Conservation (phyloP, 1,140 invertebrate genomes). For the Drosophila repletoides region DNA sequence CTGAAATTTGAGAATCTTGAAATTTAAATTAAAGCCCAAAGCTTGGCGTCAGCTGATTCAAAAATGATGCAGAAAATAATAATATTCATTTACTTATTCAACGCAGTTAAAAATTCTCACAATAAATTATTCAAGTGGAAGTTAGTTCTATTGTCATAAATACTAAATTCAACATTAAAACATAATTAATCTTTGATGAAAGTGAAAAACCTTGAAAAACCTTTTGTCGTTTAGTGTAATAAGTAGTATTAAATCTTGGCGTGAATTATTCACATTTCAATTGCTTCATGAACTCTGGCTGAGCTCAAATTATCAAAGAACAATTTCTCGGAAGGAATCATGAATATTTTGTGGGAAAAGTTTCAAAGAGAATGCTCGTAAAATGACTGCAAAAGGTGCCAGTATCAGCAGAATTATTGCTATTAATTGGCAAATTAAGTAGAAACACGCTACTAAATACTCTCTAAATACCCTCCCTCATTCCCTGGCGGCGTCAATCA, state of each 20-base stretch:
- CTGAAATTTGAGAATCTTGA: too few relatives aligned
- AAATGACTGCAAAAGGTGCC: neutral
- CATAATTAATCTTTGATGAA: too few relatives aligned
- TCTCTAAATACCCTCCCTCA: neutral
- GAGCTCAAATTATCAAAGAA: neutral
- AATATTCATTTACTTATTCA: too few relatives aligned
- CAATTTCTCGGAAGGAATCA: neutral
- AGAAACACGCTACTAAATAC: neutral
- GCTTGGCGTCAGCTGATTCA: conserved; percentile 11
- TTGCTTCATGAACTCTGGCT: neutral
- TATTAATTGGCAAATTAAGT: conserved; percentile 33
- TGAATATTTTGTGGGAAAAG: conserved; percentile 14
- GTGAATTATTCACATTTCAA: neutral
- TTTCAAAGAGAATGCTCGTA: too few relatives aligned
- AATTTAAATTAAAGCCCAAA: too few relatives aligned
- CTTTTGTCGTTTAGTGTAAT: too few relatives aligned
- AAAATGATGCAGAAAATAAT: too few relatives aligned
- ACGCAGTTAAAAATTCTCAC: too few relatives aligned
- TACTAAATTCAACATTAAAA: too few relatives aligned
- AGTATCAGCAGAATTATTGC: conserved; percentile 10
- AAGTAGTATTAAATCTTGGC: neutral
- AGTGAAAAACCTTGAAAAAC: too few relatives aligned
- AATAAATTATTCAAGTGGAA: too few relatives aligned
- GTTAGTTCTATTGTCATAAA: too few relatives aligned
- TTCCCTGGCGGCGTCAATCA: neutral